Evolutionary conservation across 2,797 vertebrate species (phyloP).

Genomic region (Toxotes lorentzi): DNA sequence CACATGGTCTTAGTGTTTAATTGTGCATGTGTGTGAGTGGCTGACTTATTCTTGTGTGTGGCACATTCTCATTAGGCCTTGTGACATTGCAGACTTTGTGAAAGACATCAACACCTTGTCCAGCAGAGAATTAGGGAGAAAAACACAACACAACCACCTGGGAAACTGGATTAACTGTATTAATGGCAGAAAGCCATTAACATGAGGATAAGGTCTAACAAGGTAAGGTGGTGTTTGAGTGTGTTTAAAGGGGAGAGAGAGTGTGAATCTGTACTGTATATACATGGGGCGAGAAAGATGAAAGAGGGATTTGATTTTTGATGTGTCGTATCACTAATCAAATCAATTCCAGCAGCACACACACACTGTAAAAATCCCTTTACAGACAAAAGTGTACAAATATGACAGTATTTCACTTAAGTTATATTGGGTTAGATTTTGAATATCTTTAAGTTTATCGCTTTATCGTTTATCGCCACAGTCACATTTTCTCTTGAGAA

Average conservation of each 20-base stretch:
- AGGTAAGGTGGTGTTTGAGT: slow-evolving; percentile 32
- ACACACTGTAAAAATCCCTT: background rate
- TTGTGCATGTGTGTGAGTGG: background rate
- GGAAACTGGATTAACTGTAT: slow-evolving; percentile 66
- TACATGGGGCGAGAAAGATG: background rate
- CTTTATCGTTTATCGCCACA: background rate
- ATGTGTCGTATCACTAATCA: background rate
- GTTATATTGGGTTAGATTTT: background rate
- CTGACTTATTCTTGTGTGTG: slow-evolving; percentile 19
- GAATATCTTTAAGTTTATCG: background rate
- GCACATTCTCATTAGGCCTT: slow-evolving; percentile 45
- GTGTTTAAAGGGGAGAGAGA: slow-evolving; percentile 12
- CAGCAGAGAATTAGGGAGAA: slow-evolving; percentile 44
- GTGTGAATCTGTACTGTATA: background rate
- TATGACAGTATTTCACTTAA: background rate
- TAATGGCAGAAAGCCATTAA: slow-evolving; percentile 66
- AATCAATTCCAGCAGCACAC: slow-evolving; percentile 6
- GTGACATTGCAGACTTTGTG: slow-evolving; percentile 59
- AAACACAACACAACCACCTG: slow-evolving; percentile 46
- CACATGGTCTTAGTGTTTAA: background rate
- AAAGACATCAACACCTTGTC: slow-evolving; percentile 60
- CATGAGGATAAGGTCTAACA: slow-evolving; percentile 20
- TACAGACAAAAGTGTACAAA: background rate
- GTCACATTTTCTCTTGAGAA: background rate
- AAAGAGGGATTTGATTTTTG: slow-evolving; percentile 19